These are phyloP conservation scores for Grammomys dolichurus DNA, from an alignment of 2,113 vertebrate species.

Conservation along the genomic window DNA sequence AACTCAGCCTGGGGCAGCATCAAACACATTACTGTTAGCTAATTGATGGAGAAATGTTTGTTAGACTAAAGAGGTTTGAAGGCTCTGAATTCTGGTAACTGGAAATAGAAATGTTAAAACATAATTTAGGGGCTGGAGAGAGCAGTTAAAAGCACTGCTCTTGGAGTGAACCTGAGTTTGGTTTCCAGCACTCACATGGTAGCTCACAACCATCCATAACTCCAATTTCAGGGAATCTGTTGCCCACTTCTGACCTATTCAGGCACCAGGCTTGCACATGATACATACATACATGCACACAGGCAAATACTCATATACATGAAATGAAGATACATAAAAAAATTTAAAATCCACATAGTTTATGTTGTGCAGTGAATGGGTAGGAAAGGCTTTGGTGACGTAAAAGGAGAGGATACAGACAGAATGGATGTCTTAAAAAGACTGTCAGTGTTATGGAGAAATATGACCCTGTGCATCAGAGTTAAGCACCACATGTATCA, in stretches of 20 bases:
- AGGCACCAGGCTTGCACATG: not conserved
- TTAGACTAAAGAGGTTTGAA: not conserved
- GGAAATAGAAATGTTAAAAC: conserved; percentile 37
- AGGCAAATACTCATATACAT: not conserved
- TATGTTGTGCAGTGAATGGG: not conserved
- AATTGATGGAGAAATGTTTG: conserved; percentile 12
- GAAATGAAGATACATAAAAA: not conserved
- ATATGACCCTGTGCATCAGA: not conserved
- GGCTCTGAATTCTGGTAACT: conserved; percentile 4
- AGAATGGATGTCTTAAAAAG: conserved; percentile 12
- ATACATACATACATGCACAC: not conserved
- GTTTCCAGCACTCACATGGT: not conserved
- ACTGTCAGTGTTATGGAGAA: not conserved
- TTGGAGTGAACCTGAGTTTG: not conserved
- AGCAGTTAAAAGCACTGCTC: not conserved
- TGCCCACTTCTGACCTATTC: not conserved
- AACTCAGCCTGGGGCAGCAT: not conserved
- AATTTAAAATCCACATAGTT: not conserved
- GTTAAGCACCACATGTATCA: not conserved
- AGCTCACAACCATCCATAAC: not conserved
- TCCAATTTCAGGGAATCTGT: not conserved
- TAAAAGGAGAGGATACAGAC: not conserved
- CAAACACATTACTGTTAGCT: not conserved
- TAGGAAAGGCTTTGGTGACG: not conserved
- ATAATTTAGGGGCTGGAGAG: too few species aligned